Conservation (phyloP, 2,888 invertebrate genomes). For the Caenorhabditis sulstoni region DNA sequence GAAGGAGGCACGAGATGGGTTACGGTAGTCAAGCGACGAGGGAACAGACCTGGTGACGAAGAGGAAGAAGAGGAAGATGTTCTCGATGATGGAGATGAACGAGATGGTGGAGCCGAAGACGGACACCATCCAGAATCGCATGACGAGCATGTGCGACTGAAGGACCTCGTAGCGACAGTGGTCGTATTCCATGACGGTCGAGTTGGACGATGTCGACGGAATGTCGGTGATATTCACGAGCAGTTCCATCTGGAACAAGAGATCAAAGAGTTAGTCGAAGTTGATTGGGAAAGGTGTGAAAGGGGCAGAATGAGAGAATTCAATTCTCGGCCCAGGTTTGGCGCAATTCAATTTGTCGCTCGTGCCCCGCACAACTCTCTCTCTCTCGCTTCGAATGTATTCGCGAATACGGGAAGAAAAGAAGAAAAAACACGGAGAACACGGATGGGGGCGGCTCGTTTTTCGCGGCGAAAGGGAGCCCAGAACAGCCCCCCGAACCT, state of each 20-base stretch:
- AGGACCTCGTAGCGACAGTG: slow-evolving; percentile 59
- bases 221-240: slow-evolving; percentile 15
- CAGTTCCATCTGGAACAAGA: slow-evolving; percentile 8
- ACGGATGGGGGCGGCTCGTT: too few species aligned
- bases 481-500: neutral
- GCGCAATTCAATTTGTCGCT: slow-evolving; percentile 39
- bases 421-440: slow-evolving; percentile 6
- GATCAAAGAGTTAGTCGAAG: neutral
- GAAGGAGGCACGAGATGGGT: slow-evolving; percentile 11
- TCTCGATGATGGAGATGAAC: slow-evolving; percentile 73
- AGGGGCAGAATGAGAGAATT: slow-evolving; percentile 20
- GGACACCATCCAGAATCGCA: slow-evolving; percentile 76
- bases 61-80: slow-evolving; percentile 74
- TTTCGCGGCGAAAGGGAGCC: slow-evolving; percentile 11
- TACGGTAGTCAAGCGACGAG: neutral
- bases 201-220: slow-evolving; percentile 11
- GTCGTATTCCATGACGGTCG: slow-evolving; percentile 20
- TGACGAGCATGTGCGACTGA: slow-evolving; percentile 62
- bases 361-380: neutral
- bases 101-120: slow-evolving; percentile 75
- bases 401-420: slow-evolving; percentile 19
- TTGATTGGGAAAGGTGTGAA: slow-evolving; percentile 14
- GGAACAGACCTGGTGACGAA: slow-evolving; percentile 70
- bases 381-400: slow-evolving; percentile 4
- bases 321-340: slow-evolving; percentile 39